Evolutionary conservation across 1,140 invertebrate species (phyloP).

Genomic region (Drosophila parabipectinata): DNA sequence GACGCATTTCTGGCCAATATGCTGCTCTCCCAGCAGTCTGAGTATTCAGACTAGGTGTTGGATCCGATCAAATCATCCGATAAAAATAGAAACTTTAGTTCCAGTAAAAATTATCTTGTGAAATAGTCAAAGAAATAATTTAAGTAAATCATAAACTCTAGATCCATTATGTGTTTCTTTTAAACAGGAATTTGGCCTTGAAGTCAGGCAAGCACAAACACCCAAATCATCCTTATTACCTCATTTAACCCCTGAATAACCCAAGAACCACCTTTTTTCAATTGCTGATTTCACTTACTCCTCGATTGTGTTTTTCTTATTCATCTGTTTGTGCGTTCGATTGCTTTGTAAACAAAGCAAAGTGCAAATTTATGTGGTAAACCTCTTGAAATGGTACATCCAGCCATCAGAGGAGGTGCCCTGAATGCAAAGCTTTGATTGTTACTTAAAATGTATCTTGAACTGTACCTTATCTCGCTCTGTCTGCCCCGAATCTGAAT

Average conservation of each 20-base stretch:
- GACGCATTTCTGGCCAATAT: constrained; percentile 34
- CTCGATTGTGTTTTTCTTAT: constrained; percentile 6
- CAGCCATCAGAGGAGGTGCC: constrained; percentile 23
- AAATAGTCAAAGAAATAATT: background rate
- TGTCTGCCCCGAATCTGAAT: constrained; percentile 20
- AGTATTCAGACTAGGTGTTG: constrained; percentile 22
- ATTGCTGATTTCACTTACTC: constrained; percentile 19
- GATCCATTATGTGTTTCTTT: background rate
- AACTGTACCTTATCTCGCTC: constrained; percentile 50
- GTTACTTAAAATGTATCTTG: constrained; percentile 61
- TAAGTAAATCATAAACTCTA: background rate
- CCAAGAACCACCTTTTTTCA: constrained; percentile 24
- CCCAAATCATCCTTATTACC: constrained; percentile 7
- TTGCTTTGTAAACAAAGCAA: constrained; percentile 64
- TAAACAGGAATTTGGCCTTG: background rate
- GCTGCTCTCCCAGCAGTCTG: constrained; percentile 36
- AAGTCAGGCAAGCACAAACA: background rate
- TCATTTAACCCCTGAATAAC: constrained; percentile 9
- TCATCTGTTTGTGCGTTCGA: constrained; percentile 22
- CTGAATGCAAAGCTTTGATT: constrained; percentile 66
- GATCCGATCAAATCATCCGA: too few species aligned
- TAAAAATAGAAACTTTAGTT: background rate
- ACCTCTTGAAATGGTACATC: constrained; percentile 52
- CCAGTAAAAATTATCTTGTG: background rate
- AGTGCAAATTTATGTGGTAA: constrained; percentile 74